Base-by-base conservation (phyloP, 1,140 invertebrate species). In the roundworm (Caenorhabditis elegans) region DNA sequence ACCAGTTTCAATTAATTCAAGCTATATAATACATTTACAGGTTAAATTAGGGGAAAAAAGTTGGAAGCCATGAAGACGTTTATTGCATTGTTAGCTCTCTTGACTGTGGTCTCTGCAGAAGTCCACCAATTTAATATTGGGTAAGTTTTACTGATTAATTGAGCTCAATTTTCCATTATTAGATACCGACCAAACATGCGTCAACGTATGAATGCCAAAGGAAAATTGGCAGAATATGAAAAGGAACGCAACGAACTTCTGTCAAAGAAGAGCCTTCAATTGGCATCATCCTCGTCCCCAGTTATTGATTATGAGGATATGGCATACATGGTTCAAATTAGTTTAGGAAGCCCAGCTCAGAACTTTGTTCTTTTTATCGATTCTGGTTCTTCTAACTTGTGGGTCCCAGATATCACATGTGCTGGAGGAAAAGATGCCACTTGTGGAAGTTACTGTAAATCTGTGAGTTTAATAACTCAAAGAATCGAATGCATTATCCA, bases 311-410 rank as follows among this genome's bases (percentile, higher is more conserved):
- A 76, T 19, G 80, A 81, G 22, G 80, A 81, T 76, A 81, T 81
- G 80, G 80, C 80, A 1, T 81, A 81, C 26, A 81, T 81, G 80
- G 80, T 81, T 26, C 65, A 48, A n/a, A 81, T 81, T 39, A 81
- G 53, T 51, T 28, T 81, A 34, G 80, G 80, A 60, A 81, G 43
- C 17, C 80, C 80, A 22, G 65, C 43, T n/a, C 80, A 81, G 17
- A 81, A 36, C 26, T 81, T 81, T 55, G 75, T 76, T n/a, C 31
- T 65, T 6, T 81, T 81, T 36, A 76, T 81, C 22, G 80, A 81
- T 46, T 51, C 46, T 28, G 80, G 80, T 0, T 51, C 46, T n/a
- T 60, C 80, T 13, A 81, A 81, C 47, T 46, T 81, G 15, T 81
- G 80, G 80, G 80, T 77, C 2, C 65, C 65, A 15, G 47, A 76